These are phyloP conservation scores for Eunapius fragilis DNA, from an alignment of 37 sponge, comb jelly and placozoan species.

Conservation along the genomic window DNA sequence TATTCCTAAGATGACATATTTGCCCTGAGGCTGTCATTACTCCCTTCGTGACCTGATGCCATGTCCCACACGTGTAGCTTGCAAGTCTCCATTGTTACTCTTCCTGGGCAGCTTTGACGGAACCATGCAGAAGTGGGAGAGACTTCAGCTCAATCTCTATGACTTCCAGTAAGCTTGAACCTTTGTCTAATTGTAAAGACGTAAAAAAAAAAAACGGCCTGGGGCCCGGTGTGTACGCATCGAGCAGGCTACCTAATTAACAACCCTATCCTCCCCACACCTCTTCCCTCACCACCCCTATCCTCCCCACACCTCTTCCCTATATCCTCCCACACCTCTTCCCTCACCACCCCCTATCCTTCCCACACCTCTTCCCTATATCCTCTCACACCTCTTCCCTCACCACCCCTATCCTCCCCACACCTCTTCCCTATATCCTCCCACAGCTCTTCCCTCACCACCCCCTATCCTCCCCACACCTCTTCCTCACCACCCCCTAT, in stretches of 20 bases:
- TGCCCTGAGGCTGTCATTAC: too few species aligned
- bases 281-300: background rate
- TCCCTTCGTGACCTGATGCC: too few species aligned
- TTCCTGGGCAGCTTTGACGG: conserved; percentile 73
- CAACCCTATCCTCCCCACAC: conserved; percentile 5
- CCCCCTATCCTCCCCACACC: too few species aligned
- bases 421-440: too few species aligned
- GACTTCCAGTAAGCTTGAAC: conserved; percentile 53
- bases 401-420: too few species aligned
- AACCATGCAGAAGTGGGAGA: conserved; percentile 71
- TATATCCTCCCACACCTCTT: background rate
- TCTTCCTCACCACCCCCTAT: background rate
- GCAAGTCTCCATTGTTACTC: conserved; percentile 76
- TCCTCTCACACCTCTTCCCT: too few species aligned
- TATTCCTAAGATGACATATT: too few species aligned
- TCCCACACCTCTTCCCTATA: background rate
- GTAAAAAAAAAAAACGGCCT: background rate
- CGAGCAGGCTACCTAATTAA: background rate
- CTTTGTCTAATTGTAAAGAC: conserved; percentile 1
- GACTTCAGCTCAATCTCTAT: conserved; percentile 75
- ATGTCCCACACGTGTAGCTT: too few species aligned
- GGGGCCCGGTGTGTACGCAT: background rate
- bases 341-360: background rate
- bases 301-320: conserved; percentile 9
- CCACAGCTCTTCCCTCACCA: too few species aligned